Percentiles rank a stretch among this genome's conserved stretches.
phyloP scores from a whole-genome alignment of 2,797 vertebrate genomes.

The Peromyscus attwateri region DNA sequence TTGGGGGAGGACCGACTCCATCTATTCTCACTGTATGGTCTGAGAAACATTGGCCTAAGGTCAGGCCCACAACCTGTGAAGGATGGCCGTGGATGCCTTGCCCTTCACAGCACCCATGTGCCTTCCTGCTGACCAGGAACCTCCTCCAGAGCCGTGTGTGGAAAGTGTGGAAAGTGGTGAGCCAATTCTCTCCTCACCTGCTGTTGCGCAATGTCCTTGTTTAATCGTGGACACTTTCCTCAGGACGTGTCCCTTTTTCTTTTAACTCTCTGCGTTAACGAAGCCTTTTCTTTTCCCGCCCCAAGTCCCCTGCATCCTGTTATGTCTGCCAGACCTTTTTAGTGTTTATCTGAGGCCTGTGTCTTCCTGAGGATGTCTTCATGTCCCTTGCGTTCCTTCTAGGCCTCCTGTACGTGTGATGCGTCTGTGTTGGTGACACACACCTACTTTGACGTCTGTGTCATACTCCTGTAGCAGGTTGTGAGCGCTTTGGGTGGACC shows the following conservation, averaged over 20 bases:
- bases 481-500: neutral
- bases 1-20: neutral
- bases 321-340: neutral
- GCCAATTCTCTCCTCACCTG: no score
- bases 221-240: neutral
- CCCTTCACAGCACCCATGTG: rapidly evolving
- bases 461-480: neutral
- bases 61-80: neutral
- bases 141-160: neutral
- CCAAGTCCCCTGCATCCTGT: neutral
- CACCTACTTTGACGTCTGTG: rapidly evolving
- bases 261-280: neutral
- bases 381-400: no score
- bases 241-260: rapidly evolving
- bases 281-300: neutral
- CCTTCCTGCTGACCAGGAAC: neutral
- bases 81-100: rapidly evolving
- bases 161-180: no score
- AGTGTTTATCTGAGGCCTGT: neutral
- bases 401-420: neutral
- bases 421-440: neutral
- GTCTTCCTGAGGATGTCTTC: neutral
- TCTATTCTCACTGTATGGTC: rapidly evolving
- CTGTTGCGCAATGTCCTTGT: neutral
- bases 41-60: neutral